These are phyloP conservation scores for Orchestes rusci DNA, from an alignment of 2,888 invertebrate genomes.

Conservation along the genomic window DNA sequence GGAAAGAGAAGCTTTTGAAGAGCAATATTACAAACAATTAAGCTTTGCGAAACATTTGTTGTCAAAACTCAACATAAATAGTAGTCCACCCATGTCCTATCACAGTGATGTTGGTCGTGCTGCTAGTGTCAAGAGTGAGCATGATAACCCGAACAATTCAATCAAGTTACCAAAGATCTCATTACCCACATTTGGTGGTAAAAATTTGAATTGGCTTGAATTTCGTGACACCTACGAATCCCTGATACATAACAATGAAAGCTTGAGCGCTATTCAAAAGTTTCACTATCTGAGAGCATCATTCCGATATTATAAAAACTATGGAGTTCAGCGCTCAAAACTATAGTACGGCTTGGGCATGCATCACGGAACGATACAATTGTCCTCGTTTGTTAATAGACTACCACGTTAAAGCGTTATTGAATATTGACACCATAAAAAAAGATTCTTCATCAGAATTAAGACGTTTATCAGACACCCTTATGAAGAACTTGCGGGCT, in stretches of 20 bases:
- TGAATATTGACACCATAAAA: neutral
- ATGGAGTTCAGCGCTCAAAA: constrained; percentile 5
- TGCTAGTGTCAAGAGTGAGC: neutral
- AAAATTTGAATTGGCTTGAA: constrained; percentile 3
- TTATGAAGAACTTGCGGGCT: neutral
- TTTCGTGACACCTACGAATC: constrained; percentile 4
- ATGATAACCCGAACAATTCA: neutral
- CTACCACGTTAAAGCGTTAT: neutral
- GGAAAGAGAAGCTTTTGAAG: constrained; percentile 3
- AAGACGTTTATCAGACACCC: neutral
- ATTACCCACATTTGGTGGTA: constrained; percentile 4
- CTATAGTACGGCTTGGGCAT: neutral
- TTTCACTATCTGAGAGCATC: constrained; percentile 3
- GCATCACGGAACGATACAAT: constrained; percentile 1
- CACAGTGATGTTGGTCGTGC: neutral
- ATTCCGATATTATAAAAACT: constrained; percentile 1
- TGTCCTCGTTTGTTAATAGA: constrained; percentile 3
- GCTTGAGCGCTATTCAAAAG: constrained; percentile 1
- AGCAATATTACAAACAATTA: constrained; percentile 1
- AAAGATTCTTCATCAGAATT: neutral
- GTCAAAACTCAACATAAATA: constrained; percentile 2
- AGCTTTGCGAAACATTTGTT: constrained; percentile 4
- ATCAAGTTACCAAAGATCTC: constrained; percentile 1
- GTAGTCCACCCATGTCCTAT: neutral
- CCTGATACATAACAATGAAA: constrained; percentile 3